Evolutionary conservation across 2,797 vertebrate genomes (phyloP).

Genomic region (Cirrhinus molitorella): DNA sequence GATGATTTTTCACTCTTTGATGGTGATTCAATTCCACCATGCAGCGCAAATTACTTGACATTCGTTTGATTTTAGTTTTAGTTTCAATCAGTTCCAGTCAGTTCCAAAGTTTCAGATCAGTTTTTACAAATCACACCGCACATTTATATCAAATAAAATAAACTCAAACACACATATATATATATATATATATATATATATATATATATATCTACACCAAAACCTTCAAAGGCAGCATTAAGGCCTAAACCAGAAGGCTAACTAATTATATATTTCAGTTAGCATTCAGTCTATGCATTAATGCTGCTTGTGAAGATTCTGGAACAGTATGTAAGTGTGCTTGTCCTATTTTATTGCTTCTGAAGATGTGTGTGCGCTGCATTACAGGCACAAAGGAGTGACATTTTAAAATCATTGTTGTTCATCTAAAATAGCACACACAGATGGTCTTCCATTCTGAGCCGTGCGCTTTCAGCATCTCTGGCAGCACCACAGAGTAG

Average conservation of each 20-base stretch:
- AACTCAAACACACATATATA: too few relatives aligned
- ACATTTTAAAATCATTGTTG: conserved; percentile 5
- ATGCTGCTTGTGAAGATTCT: neutral
- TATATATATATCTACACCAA: neutral
- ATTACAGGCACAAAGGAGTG: neutral
- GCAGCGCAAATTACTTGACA: too few relatives aligned
- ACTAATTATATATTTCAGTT: neutral
- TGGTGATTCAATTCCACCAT: neutral
- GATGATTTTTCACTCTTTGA: neutral
- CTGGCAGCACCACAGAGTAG: neutral
- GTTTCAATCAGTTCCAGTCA: too few relatives aligned
- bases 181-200: too few relatives aligned
- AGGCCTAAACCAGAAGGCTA: neutral
- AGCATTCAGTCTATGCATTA: too few relatives aligned
- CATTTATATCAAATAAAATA: neutral
- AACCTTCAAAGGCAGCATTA: neutral
- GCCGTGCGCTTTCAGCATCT: conserved; percentile 8
- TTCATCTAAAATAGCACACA: conserved; percentile 10
- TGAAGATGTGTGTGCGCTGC: neutral
- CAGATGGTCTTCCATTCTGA: conserved; percentile 21
- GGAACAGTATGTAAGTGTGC: neutral
- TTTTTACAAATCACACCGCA: neutral
- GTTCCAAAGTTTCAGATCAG: neutral
- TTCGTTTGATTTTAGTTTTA: too few relatives aligned
- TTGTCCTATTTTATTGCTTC: neutral